Conservation (phyloP, 1,140 invertebrate genomes). For the Whitmania pigra region DNA sequence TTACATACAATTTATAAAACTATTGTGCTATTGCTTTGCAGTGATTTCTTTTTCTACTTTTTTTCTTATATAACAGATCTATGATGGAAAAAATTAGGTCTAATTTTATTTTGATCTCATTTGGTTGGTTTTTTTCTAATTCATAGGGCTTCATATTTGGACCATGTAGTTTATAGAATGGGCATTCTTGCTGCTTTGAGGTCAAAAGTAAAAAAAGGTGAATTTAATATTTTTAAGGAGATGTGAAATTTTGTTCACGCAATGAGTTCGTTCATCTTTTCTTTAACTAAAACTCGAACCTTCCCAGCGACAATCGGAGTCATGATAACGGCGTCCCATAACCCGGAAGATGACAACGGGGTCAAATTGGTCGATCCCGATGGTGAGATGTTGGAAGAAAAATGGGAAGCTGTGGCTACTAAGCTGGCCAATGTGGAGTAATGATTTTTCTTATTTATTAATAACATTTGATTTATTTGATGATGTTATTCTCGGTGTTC, state of each 20-base stretch:
- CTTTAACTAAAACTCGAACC: neutral
- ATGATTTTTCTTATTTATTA: neutral
- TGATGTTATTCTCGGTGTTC: too few species aligned
- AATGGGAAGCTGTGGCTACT: slow-evolving; percentile 81
- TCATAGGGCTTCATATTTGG: slow-evolving; percentile 60
- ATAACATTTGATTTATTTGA: neutral
- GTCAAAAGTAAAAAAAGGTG: slow-evolving; percentile 64
- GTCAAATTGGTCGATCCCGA: slow-evolving; percentile 86
- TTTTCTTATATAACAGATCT: too few species aligned
- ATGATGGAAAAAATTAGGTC: too few species aligned
- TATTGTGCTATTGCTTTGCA: too few species aligned
- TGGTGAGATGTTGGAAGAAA: slow-evolving; percentile 84
- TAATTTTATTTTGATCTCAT: too few species aligned
- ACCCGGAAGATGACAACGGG: slow-evolving; percentile 89
- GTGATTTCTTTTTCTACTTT: too few species aligned
- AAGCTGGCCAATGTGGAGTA: slow-evolving; percentile 42
- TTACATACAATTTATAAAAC: too few species aligned
- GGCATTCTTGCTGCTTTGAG: slow-evolving; percentile 76
- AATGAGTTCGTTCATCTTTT: neutral
- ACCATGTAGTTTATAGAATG: slow-evolving; percentile 82
- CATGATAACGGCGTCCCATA: slow-evolving; percentile 99
- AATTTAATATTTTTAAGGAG: slow-evolving; percentile 15
- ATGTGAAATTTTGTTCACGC: neutral
- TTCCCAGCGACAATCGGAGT: slow-evolving; percentile 51
- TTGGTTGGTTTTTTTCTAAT: slow-evolving; percentile 31